Percentiles rank a stretch among this genome's conserved stretches.
Evolutionary conservation across 2,888 invertebrate genomes (phyloP).

Genomic region (Ferdinandea cuprea): DNA sequence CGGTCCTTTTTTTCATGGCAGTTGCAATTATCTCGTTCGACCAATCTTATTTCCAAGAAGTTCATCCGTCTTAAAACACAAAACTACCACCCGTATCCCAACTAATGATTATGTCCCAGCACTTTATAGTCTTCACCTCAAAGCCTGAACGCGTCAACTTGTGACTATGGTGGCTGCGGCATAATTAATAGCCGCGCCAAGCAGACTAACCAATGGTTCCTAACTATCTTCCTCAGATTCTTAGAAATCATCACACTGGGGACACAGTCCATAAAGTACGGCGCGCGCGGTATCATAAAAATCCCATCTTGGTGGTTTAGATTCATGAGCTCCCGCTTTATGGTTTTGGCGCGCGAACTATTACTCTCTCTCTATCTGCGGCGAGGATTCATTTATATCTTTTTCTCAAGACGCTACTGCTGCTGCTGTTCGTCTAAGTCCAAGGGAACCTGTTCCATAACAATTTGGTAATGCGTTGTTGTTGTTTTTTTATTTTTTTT

Average conservation of each 20-base stretch:
- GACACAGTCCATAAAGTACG: constrained; percentile 24
- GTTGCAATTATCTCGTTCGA: neutral
- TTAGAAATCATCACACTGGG: neutral
- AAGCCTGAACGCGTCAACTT: constrained; percentile 3
- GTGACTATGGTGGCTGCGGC: neutral
- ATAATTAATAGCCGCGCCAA: constrained; percentile 18
- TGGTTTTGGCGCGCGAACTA: neutral
- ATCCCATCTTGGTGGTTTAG: constrained; percentile 4
- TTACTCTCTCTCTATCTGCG: neutral
- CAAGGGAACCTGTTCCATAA: constrained; percentile 20
- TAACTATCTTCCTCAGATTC: constrained; percentile 14
- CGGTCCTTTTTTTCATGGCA: constrained; percentile 1
- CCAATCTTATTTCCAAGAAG: constrained; percentile 27
- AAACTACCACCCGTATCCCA: neutral
- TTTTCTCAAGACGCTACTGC: too few species aligned
- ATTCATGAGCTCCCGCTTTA: constrained; percentile 15
- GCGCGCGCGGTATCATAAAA: constrained; percentile 15
- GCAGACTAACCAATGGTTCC: constrained; percentile 13
- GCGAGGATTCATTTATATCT: neutral
- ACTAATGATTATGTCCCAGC: constrained; percentile 21
- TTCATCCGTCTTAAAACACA: constrained; percentile 1
- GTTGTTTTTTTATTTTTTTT: neutral
- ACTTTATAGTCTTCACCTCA: constrained; percentile 1
- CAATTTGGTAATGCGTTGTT: constrained; percentile 4
- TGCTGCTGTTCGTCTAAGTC: neutral